Percentiles rank a stretch among this genome's conserved stretches.
These are phyloP conservation scores for Gambusia holbrooki DNA, from an alignment of 2,113 vertebrate species.

Conservation along the genomic window DNA sequence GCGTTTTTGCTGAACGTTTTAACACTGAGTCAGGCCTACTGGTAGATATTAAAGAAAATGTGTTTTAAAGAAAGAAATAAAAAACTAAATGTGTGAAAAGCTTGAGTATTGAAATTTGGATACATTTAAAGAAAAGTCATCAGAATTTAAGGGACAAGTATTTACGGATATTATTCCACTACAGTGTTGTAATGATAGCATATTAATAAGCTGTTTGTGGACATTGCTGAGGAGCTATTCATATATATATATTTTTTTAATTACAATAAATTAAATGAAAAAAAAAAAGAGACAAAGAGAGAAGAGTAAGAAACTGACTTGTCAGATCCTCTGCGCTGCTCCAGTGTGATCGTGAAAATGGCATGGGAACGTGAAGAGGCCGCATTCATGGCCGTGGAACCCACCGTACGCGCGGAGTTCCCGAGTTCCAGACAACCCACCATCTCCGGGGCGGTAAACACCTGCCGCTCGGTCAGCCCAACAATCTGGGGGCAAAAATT, in stretches of 20 bases:
- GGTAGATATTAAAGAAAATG: not conserved
- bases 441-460: conserved; percentile 84
- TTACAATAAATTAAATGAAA: too few species aligned
- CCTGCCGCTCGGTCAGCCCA: conserved; percentile 88
- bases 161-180: not conserved
- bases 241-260: too few species aligned
- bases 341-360: conserved; percentile 93
- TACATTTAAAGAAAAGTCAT: not conserved
- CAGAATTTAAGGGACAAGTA: not conserved
- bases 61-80: not conserved
- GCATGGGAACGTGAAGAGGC: conserved; percentile 95
- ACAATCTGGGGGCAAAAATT: conserved; percentile 81
- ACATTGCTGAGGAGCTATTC: too few species aligned
- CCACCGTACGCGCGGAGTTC: conserved; percentile 90
- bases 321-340: conserved; percentile 87
- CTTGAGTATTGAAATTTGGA: not conserved
- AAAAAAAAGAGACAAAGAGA: not conserved
- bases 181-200: too few species aligned
- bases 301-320: conserved; percentile 80
- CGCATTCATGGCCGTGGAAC: conserved; percentile 95
- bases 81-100: not conserved
- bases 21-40: not conserved
- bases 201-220: too few species aligned
- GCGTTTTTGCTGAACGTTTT: not conserved
- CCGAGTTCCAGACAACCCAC: conserved; percentile 91